These are phyloP conservation scores for Pristionchus maxplancki DNA, from an alignment of 2,888 invertebrate species.

Conservation along the genomic window DNA sequence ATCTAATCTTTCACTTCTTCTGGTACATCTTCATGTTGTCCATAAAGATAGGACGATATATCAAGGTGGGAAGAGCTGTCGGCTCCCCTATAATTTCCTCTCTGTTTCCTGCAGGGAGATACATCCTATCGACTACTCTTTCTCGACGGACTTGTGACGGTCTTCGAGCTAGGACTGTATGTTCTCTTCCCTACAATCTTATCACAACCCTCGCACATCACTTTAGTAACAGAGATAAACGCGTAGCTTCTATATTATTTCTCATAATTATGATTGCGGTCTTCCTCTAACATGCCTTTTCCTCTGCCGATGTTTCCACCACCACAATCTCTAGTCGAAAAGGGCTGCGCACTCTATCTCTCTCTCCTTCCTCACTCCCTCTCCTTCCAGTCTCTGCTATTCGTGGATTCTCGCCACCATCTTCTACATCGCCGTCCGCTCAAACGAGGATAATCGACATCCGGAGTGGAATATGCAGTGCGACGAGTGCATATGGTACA, in stretches of 20 bases:
- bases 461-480: background rate
- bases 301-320: background rate
- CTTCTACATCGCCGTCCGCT: background rate
- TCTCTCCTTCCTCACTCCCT: background rate
- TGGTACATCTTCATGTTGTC: background rate
- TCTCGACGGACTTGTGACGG: background rate
- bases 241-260: background rate
- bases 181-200: background rate
- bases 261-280: background rate
- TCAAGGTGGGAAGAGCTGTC: background rate
- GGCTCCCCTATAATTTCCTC: background rate
- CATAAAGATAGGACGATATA: background rate
- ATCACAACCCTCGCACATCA: background rate
- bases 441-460: constrained; percentile 16
- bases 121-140: background rate
- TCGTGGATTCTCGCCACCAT: background rate
- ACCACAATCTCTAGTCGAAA: background rate
- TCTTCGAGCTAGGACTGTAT: background rate
- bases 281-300: background rate
- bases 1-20: background rate
- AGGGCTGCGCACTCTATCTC: constrained; percentile 15
- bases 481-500: constrained; percentile 21
- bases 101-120: background rate
- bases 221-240: background rate
- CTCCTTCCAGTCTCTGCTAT: constrained; percentile 5